Percentiles rank a stretch among this genome's conserved stretches.
Evolutionary conservation across 2,888 invertebrate species (phyloP).

Genomic region (Cantharis rufa): DNA sequence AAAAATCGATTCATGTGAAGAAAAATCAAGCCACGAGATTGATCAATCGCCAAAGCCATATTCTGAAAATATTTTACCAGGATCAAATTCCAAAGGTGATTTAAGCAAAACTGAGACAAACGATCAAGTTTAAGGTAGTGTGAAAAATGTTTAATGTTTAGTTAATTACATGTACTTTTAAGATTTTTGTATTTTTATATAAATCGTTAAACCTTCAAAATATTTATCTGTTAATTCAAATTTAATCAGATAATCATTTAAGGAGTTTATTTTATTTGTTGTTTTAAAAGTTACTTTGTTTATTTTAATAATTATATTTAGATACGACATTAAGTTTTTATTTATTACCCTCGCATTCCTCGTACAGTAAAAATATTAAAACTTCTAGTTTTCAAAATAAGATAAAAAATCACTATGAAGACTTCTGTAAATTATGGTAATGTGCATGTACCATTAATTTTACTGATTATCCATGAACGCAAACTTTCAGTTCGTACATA

Average conservation of each 20-base stretch:
- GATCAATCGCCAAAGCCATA: constrained; percentile 7
- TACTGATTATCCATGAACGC: constrained; percentile 38
- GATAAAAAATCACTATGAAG: no score
- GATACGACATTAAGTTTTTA: not conserved
- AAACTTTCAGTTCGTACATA: constrained; percentile 39
- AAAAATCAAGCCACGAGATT: not conserved
- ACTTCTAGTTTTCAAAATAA: no score
- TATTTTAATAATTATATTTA: not conserved
- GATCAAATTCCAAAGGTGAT: constrained; percentile 13
- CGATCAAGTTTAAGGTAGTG: not conserved
- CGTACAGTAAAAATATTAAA: not conserved
- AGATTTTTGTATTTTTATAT: constrained; percentile 6
- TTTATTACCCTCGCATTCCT: not conserved
- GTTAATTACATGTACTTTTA: not conserved
- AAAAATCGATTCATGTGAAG: not conserved
- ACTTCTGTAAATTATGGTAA: not conserved
- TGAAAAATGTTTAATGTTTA: not conserved
- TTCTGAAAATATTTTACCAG: constrained; percentile 22
- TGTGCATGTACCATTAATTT: not conserved
- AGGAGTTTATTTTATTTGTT: not conserved
- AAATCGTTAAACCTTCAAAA: not conserved
- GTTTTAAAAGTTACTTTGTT: not conserved
- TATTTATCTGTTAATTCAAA: not conserved
- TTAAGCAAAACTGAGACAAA: constrained; percentile 4
- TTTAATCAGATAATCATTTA: not conserved